Evolutionary conservation across 2,888 invertebrate species (phyloP).

Genomic region (Listrodromus nycthemerus): DNA sequence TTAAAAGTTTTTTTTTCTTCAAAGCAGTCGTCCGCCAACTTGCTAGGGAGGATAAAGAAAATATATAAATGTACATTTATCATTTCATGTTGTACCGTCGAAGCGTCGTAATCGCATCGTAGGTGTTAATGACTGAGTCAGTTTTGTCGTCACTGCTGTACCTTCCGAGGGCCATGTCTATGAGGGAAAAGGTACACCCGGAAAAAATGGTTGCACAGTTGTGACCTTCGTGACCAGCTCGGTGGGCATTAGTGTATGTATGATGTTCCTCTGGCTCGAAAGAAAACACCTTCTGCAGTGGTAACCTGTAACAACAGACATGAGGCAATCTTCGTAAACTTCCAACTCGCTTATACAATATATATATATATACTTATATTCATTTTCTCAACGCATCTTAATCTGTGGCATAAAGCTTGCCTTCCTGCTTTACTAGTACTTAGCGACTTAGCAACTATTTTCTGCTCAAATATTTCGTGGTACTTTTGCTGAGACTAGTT

Average conservation of each 20-base stretch:
- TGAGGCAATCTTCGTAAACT: conserved; percentile 35
- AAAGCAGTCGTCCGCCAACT: too few relatives aligned
- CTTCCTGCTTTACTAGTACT: too few relatives aligned
- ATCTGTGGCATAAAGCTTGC: too few relatives aligned
- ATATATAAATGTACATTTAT: not conserved
- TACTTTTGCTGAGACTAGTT: too few relatives aligned
- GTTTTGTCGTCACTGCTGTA: conserved; percentile 73
- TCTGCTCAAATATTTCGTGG: too few relatives aligned
- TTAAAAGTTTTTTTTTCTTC: too few relatives aligned
- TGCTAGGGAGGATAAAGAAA: too few relatives aligned
- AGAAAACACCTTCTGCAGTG: conserved; percentile 86
- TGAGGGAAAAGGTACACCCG: conserved; percentile 89
- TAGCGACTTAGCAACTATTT: too few relatives aligned
- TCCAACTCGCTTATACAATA: conserved; percentile 13
- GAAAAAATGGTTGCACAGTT: conserved; percentile 87
- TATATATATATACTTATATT: not conserved
- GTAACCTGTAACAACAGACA: conserved; percentile 86
- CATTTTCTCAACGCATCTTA: too few relatives aligned
- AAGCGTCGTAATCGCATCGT: conserved; percentile 60
- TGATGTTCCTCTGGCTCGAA: conserved; percentile 88
- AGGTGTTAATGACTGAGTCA: conserved; percentile 63
- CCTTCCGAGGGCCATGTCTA: conserved; percentile 89
- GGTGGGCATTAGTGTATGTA: conserved; percentile 89
- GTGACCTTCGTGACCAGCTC: conserved; percentile 83
- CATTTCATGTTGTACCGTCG: conserved; percentile 79